Percentiles rank a stretch among this genome's conserved stretches.
Evolutionary conservation across 2,797 vertebrate genomes (phyloP).

Genomic region (Siniperca obscura): DNA sequence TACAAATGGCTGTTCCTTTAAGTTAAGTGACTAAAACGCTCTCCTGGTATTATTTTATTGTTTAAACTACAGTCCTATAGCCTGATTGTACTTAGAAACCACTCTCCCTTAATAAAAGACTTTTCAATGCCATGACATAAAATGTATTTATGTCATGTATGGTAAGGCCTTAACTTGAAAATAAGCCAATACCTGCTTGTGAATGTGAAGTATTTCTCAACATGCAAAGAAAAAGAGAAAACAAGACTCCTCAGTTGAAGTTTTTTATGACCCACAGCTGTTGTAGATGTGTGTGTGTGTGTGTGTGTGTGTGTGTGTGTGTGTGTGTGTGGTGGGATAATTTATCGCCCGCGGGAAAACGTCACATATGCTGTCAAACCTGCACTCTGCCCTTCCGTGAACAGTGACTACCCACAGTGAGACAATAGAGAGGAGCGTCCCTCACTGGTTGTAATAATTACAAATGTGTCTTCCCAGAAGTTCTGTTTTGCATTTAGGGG

Average conservation of each 20-base stretch:
- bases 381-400: neutral
- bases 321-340: neutral
- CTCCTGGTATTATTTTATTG: neutral
- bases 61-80: neutral
- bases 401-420: neutral
- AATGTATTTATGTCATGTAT: neutral
- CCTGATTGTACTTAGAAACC: neutral
- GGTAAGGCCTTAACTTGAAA: neutral
- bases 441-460: neutral
- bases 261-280: slow-evolving; percentile 70
- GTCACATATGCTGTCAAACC: neutral
- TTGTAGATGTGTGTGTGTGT: slow-evolving; percentile 1
- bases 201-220: slow-evolving; percentile 24
- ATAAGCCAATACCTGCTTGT: neutral
- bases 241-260: slow-evolving; percentile 4
- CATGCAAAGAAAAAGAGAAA: slow-evolving; percentile 21
- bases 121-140: neutral
- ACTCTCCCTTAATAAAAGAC: neutral
- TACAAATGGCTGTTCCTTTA: neutral
- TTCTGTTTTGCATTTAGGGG: slow-evolving; percentile 32
- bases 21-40: neutral
- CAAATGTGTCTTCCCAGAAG: neutral
- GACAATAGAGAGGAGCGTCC: neutral
- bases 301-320: neutral
- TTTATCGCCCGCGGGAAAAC: slow-evolving; percentile 27